A percentile compares a stretch with the other conserved stretches of the same genome.
Conservation (phyloP, 2,888 invertebrate species). For the Amiota mariae region DNA sequence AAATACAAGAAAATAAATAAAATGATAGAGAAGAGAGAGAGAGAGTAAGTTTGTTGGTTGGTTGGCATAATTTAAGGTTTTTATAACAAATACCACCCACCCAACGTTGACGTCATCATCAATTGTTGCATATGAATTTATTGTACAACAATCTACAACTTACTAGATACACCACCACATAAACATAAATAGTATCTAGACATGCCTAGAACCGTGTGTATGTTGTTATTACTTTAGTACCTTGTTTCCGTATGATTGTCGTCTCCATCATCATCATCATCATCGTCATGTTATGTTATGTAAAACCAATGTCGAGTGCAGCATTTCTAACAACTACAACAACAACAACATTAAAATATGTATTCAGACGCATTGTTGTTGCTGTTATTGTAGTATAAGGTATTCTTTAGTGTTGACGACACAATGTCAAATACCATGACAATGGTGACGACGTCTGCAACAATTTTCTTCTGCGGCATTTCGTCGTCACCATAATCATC, state of each 20-base stretch:
- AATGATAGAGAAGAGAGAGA: constrained; percentile 6
- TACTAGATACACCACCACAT: neutral
- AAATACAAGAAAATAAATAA: constrained; percentile 28
- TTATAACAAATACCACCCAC: no score
- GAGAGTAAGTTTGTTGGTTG: constrained; percentile 47
- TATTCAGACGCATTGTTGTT: constrained; percentile 34
- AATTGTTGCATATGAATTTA: constrained; percentile 36
- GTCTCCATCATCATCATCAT: neutral
- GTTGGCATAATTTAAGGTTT: no score
- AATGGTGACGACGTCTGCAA: constrained; percentile 5
- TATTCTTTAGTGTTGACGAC: constrained; percentile 18
- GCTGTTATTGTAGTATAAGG: constrained; percentile 31
- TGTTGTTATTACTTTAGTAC: constrained; percentile 14
- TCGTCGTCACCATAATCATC: constrained; percentile 41
- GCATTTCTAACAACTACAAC: constrained; percentile 9
- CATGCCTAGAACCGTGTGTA: neutral
- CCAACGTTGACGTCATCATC: constrained; percentile 26
- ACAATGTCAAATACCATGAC: neutral
- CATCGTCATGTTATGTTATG: no score
- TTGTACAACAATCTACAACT: constrained; percentile 15
- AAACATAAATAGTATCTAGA: neutral
- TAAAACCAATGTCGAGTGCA: constrained; percentile 56
- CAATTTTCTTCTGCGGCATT: constrained; percentile 39
- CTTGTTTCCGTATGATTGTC: neutral
- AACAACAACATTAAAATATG: no score